Base-by-base conservation (phyloP, 2,888 invertebrate genomes). In the Tetragonisca angustula region DNA sequence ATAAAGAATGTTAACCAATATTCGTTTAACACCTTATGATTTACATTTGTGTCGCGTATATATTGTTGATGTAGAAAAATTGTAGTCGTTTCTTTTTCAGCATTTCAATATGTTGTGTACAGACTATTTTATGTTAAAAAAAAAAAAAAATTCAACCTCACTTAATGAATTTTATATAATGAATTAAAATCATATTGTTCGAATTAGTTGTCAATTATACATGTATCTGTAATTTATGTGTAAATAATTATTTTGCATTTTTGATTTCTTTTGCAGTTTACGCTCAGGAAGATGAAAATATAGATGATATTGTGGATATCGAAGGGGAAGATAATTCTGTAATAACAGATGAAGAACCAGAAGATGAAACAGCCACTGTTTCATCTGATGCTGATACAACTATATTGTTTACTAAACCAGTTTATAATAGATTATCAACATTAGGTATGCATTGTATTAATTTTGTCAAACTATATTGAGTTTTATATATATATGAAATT, bases 341-440 rank as follows among this genome's bases (percentile, higher is more conserved):
- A n/a, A 93, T 95, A 67, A 91, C 94, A 3, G 95, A 95, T 67
- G 95, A 95, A 79, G 95, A 94, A 72, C 84, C 91, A 4, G 97
- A 97, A 52, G 96, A 96, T 87, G 96, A 96, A 89, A 96, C 96
- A 84, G 96, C 96, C 4, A 96, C 96, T 86, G 97, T 98, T 4
- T 99, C 99, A 0, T 97, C 98, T 68, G 97, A 99, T 95, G 98
- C 98, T 4, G 98, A 99, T 91, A 98, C 99, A 0, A 97, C 97
- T 24, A 96, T 99, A 92, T 95, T 99, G 82, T 99, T 99, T 94
- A 97, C 97, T 2, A 97, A 97, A 94, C 98, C 98, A 3, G 93
- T 96, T 69, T 88, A 92, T 68, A 90, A 91, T 78, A 85, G 92
- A 5, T 76, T 94, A 32, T 92, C 92, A 15, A 93, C 91, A 62